Base-by-base conservation (phyloP, 2,113 vertebrate genomes). In the Pelvicachromis taeniatus region DNA sequence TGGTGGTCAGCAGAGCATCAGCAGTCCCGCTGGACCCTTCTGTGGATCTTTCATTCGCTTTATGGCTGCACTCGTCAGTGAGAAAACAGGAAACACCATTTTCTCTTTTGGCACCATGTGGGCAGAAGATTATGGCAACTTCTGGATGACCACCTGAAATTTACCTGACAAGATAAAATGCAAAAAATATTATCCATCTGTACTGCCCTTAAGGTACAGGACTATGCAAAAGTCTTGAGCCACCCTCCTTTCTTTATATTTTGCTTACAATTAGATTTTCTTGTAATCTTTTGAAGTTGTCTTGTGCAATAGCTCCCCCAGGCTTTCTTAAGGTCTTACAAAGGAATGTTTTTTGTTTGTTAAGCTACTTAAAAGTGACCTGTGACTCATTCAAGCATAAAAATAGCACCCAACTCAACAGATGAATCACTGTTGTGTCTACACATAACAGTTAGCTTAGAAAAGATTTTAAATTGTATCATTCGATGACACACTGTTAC, bases 131-230 rank as follows among this genome's bases (percentile, higher is more conserved):
- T 52, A 40, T 45, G 23, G 93, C 93, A 94, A 54, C 81, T 96
- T 97, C 93, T 96, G 96, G 77, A 97, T 92, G 82, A 97, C 95
- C 70, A 97, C 96, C 92, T 97, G 96, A 92, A 97, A 97, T 86
- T 96, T 97, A 94, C 97, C 97, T 97, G 21, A n/a, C 29, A 82
- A 84, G 4, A 89, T 2, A 84, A 42, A 79, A 81, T 35, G 1
- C 40, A 16, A 5, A 5, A 29, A 21, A 79, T 9, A 6, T 75
- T 3, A 70, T 55, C 1, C 6, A 77, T 42, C 70, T 31, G 26
- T 50, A 12, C 23, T 73, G 42, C 29, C 42, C 14, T 48, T 50
- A 73, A 73, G 8, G 68, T 19, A 50, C 42, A 12, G 65, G 21
- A 29, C 65, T 29, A 11, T 48, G 40, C 65, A 73, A 73, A 73